Evolutionary conservation across 1,140 invertebrate species (phyloP), one percentile per base, ranked within the genome.

Genomic region (Vanessa tameamea): DNA sequence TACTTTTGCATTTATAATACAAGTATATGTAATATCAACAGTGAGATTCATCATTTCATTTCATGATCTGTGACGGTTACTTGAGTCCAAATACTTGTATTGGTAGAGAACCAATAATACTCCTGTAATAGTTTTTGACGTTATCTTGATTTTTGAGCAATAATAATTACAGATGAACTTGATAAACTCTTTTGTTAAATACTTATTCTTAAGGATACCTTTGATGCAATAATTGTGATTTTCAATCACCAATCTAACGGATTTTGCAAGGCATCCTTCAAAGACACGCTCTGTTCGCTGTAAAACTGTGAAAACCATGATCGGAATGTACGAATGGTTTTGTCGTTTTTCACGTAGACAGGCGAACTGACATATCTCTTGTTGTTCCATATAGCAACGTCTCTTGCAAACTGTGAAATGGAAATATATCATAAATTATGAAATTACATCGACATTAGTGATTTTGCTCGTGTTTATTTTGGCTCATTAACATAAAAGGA

Each of bases 241-340:
- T 12, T n/a, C 1, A 55, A 13, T 85, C 73, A 92, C 90, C 90
- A 92, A 53, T 92, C 90, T 8, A 89, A 74, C 13, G 85, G 78
- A 31, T 85, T 82, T 7, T 86, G 79, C 43, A 81, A 31, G 0
- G 92, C 90, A 0, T 93, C 93, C 26, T 90, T 80, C 76, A 95
- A 95, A 13, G 91, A 87, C 0, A 95, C 95, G 89, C 97, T 98
- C 70, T 96, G 95, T 64, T 95, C 93, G 0, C 96, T 95, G 85
- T 98, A 99, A 87, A 98, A 99, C 86, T 98, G 97, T 1, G 94
- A 94, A 86, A 95, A 98, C 98, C 97, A 99, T 26, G 95, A 91
- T 8, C 98, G 92, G 86, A 97, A 97, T 15, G 94, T 93, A 3
- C 94, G 92, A 1, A 98, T 95, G 0, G 95, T 91, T 20, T 93